Conservation (phyloP, 35 echinoderm and acorn worm species). For the Amphiura filiformis region DNA sequence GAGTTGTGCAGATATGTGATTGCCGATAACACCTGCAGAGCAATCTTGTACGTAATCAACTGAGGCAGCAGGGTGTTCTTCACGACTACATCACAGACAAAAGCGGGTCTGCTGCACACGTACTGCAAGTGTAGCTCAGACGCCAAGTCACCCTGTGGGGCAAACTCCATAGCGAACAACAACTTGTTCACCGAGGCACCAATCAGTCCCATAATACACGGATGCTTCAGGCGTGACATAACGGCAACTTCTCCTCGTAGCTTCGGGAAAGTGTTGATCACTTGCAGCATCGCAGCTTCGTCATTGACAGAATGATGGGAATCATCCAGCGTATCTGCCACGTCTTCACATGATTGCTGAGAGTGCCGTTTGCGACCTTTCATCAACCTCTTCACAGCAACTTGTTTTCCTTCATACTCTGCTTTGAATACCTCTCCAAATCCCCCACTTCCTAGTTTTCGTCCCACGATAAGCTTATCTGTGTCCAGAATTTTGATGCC, state of each 20-base stretch:
- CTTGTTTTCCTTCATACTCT: slow-evolving; percentile 31
- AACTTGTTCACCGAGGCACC: slow-evolving; percentile 59
- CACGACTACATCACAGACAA: neutral
- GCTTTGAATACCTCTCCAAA: slow-evolving; percentile 66
- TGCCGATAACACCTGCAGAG: slow-evolving; percentile 40
- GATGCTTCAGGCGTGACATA: slow-evolving; percentile 55
- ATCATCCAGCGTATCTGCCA: neutral
- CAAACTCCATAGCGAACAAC: slow-evolving; percentile 73
- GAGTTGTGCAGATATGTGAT: slow-evolving; percentile 49
- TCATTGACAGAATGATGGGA: neutral
- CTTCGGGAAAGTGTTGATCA: slow-evolving; percentile 53
- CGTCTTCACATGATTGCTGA: neutral
- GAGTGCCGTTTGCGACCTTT: neutral
- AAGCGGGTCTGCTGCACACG: neutral
- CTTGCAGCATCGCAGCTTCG: neutral
- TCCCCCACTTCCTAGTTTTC: slow-evolving; percentile 45
- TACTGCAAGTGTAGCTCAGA: slow-evolving; percentile 30
- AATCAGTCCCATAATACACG: slow-evolving; percentile 61
- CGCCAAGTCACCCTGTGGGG: slow-evolving; percentile 53
- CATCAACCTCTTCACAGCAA: slow-evolving; percentile 64
- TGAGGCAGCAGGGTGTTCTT: slow-evolving; percentile 26
- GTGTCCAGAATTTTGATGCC: slow-evolving; percentile 27
- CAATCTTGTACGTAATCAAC: slow-evolving; percentile 61
- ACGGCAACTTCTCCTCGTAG: slow-evolving; percentile 66
- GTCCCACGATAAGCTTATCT: slow-evolving; percentile 1